Base-by-base conservation (phyloP, 30 jellyfish, hydroid and myxozoan species). In the Aurelia sp. region DNA sequence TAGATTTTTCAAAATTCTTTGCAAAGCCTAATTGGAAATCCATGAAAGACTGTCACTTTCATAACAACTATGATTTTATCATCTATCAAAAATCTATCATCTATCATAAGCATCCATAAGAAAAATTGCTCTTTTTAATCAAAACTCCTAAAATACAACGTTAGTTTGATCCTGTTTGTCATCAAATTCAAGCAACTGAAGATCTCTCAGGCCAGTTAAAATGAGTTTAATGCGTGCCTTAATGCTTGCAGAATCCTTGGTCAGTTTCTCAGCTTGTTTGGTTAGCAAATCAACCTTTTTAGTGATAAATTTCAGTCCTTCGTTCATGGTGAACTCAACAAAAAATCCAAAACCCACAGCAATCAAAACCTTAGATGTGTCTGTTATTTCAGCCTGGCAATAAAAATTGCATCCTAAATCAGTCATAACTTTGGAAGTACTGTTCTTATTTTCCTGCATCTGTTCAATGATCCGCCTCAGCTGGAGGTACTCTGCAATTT, bases 321-420 rank as follows among this genome's bases (percentile, higher is more conserved):
- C 98, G 48, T 71, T 59, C 50, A 74, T 74, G 4, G 97, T 93
- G 94, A 93, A 89, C 64, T 93, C 97, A n/a, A 93, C 90, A 66
- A 82, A 93, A 53, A 85, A 88, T 3, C 97, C 98, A 85, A 71
- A 93, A 3, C 98, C 98, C 13, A 93, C 94, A 23, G 78, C 88
- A 9, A 93, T 73, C 62, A 81, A 65, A 5, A 93, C 86, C 18
- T 63, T 68, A 0, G 89, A 70, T 55, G 88, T 50, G 66, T 93
- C 96, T 20, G 59, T 58, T 11, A 93, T 44, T 60, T 89, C 72
- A 10, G 97, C 97, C 44, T 88, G 97, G 70, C 98, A 93, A 30
- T 87, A 93, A 65, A 93, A 93, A 66, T 93, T 93, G 62, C 98
- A 93, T 10, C 98, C 98, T 11, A 93, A 30, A 77, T 93, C 98